These are phyloP conservation scores for Autographa gamma DNA, from an alignment of 2,888 invertebrate genomes.

Conservation along the genomic window DNA sequence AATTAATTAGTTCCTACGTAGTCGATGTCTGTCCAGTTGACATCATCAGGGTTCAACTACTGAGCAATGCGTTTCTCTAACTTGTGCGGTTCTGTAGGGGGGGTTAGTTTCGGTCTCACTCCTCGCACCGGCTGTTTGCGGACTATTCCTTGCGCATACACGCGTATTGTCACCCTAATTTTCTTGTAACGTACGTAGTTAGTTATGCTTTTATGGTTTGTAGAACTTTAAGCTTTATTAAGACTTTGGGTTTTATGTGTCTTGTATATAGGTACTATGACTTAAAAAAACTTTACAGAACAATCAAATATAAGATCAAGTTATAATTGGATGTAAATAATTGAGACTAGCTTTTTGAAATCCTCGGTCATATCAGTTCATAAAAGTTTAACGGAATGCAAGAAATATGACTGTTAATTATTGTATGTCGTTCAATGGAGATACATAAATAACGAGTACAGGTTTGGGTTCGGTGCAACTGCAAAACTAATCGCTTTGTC, in stretches of 20 bases:
- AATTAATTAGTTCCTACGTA: conserved; percentile 43
- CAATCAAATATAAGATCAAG: conserved; percentile 9
- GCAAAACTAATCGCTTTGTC: conserved; percentile 52
- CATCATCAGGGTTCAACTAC: conserved; percentile 63
- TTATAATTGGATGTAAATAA: conserved; percentile 48
- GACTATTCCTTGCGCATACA: conserved; percentile 47
- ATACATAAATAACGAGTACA: conserved; percentile 24
- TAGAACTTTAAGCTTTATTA: conserved; percentile 55
- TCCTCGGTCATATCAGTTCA: conserved; percentile 70
- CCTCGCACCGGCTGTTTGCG: conserved; percentile 50
- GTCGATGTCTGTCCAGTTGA: conserved; percentile 56
- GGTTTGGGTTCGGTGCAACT: conserved; percentile 35
- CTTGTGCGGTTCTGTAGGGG: conserved; percentile 63
- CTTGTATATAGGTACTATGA: conserved; percentile 14
- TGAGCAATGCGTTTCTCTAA: conserved; percentile 62
- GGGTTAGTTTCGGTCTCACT: conserved; percentile 70
- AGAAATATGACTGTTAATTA: conserved; percentile 31
- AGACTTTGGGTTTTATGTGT: conserved; percentile 57
- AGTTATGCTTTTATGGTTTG: conserved; percentile 64
- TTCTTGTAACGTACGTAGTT: conserved; percentile 51
- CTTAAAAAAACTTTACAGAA: conserved; percentile 14
- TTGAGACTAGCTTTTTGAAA: conserved; percentile 87
- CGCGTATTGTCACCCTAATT: conserved; percentile 49
- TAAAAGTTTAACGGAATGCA: conserved; percentile 35
- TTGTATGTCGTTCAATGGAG: conserved; percentile 10